Base-by-base conservation (phyloP, 2,797 vertebrate genomes). In the Poecilia wingei region DNA sequence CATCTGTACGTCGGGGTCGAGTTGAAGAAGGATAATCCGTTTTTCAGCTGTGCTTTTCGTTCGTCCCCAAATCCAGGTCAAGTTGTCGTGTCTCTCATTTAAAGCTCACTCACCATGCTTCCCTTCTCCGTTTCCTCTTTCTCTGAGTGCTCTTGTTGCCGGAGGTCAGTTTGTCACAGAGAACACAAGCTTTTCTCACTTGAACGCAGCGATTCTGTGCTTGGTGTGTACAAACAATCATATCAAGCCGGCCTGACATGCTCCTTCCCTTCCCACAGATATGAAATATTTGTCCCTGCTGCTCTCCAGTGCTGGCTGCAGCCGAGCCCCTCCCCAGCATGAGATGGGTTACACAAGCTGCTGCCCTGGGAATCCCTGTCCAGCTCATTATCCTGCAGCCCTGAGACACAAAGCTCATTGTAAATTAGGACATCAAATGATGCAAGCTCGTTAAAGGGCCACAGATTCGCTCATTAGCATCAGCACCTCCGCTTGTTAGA, bases 141-240 rank as follows among this genome's bases (percentile, higher is more conserved):
- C 82, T 89, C 73, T 87, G 81, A 91, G 84, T 90, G 87, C 87
- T 83, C 87, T 84, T 79, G 87, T 91, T 83, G 92, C 93, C 93
- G 16, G 81, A 83, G 93, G 94, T 94, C 90, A 92, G 84, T 93
- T 92, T 94, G 93, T 94, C 93, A 94, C 83, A 80, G 92, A 92
- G 91, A 92, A 87, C 92, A 88, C 91, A 87, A 93, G 92, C 92
- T 92, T 93, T 94, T 94, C 93, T 93, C 94, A 94, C 93, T 94
- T 87, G 93, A 88, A 80, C 79, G 71, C 88, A 88, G 92, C 81
- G 83, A 93, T 92, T 88, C 93, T 79, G 87, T 91, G 91, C 94
- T 92, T 91, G 90, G 87, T 92, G 91, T 94, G 88, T 93, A 92
- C 91, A 93, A 93, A 94, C 93, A 92, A 92, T 85, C 85, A 86